These are phyloP conservation scores for Crotalus horridus DNA, from an alignment of 2,113 vertebrate genomes.

Conservation along the genomic window DNA sequence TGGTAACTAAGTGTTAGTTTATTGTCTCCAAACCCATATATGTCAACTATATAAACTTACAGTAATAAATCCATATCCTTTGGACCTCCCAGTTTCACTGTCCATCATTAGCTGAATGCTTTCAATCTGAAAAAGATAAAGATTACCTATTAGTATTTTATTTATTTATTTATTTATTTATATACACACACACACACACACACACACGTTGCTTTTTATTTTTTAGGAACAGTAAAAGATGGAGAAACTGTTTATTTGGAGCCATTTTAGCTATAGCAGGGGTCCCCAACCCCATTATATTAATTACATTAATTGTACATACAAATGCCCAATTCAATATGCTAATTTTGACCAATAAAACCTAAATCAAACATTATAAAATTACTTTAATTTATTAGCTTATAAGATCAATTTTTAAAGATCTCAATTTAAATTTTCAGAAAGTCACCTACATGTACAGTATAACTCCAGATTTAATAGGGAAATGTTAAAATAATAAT, in stretches of 20 bases:
- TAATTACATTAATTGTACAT: background rate
- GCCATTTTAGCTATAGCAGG: background rate
- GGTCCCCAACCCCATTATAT: background rate
- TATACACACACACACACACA: too few relatives aligned
- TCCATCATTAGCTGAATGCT: slow-evolving; percentile 99
- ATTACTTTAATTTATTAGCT: too few relatives aligned
- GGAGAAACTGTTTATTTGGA: background rate
- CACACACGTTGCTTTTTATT: too few relatives aligned
- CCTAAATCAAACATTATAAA: background rate
- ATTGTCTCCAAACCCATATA: background rate
- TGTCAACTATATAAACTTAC: slow-evolving; percentile 66
- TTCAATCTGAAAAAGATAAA: slow-evolving; percentile 80
- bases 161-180: too few relatives aligned
- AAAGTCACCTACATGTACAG: background rate
- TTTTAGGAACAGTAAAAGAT: too few relatives aligned
- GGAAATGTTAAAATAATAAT: background rate
- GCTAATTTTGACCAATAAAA: background rate
- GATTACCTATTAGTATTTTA: background rate
- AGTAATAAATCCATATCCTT: slow-evolving; percentile 97
- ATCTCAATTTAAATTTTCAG: background rate
- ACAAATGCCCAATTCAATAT: background rate
- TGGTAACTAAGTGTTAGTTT: background rate
- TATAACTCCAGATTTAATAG: background rate
- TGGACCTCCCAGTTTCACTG: slow-evolving; percentile 90
- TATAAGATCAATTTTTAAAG: too few relatives aligned